Base-by-base conservation (phyloP, 2,888 invertebrate genomes). In the Ctena decussata region DNA sequence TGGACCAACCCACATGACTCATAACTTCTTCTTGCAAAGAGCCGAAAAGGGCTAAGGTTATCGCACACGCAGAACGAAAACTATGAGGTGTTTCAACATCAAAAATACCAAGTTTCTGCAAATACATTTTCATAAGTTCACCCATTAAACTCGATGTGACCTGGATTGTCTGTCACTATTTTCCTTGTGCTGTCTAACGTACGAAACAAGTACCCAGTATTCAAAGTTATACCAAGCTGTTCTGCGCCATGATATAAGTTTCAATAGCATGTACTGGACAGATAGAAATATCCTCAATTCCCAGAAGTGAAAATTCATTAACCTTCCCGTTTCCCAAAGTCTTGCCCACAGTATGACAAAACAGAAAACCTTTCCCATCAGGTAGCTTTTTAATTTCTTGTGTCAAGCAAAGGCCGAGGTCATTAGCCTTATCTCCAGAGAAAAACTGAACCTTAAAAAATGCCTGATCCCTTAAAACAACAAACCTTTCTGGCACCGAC, bases 261-360 rank as follows among this genome's bases (percentile, higher is more conserved):
- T 72, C 72, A 30, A 72, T 27, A 18, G 72, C 72, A 72, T 72
- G 41, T 44, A 72, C 24, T 3, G 72, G 72, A 27, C 72, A 72
- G 24, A 72, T 72, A 27, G 30, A 46, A 44, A 44, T 1, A 72
- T 72, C 72, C 3, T 41, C 72, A 41, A 41, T 1, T 24, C 72
- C 44, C 41, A 44, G 3, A 3, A 72, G 2, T 30, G 46, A 41
- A 41, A 72, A 72, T 46, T 72, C 44, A 44, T 72, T 72, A 27
- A 30, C 18, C 18, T 46, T 72, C 30, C 72, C 72, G 18, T 72
- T 72, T 2, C 41, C 44, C 2, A 72, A 24, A n/a, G 72, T 72
- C 44, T 72, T 72, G n/a, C 41, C 72, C 5, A 72, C 41, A 1
- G 72, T 72, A 46, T 72, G 72, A n/a, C 46, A 44, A 72, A 72